Evolutionary conservation across 2,888 invertebrate genomes (phyloP).

Genomic region (Chloromyia formosa): DNA sequence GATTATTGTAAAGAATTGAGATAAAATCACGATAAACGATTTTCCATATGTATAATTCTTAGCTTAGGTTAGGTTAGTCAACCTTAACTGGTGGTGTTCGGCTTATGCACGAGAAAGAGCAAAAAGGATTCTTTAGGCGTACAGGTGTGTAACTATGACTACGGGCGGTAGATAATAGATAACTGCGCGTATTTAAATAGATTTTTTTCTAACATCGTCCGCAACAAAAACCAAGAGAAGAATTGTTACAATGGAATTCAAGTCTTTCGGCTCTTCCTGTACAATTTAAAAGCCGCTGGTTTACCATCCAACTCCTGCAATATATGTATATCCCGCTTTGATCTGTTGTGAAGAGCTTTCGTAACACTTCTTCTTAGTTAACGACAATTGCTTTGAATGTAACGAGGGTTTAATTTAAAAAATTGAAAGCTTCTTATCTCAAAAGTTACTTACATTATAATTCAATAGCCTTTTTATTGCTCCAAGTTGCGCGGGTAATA

Average conservation of each 20-base stretch:
- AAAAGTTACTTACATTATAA: constrained; percentile 16
- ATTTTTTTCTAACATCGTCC: neutral
- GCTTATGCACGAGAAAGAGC: neutral
- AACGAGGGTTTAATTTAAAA: constrained; percentile 30
- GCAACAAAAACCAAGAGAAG: neutral
- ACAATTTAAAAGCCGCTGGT: too few species aligned
- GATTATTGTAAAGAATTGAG: constrained; percentile 45
- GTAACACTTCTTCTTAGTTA: constrained; percentile 12
- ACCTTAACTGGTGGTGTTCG: neutral
- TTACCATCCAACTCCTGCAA: neutral
- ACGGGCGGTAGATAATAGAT: neutral
- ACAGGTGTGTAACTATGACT: neutral
- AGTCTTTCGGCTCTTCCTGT: too few species aligned
- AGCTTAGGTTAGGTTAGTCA: neutral
- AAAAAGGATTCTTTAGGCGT: neutral
- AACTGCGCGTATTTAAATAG: neutral
- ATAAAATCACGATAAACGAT: constrained; percentile 46
- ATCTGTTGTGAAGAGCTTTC: constrained; percentile 17
- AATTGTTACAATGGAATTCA: neutral
- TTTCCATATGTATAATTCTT: constrained; percentile 42
- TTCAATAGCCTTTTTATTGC: constrained; percentile 34
- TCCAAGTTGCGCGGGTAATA: neutral
- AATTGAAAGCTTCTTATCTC: constrained; percentile 30
- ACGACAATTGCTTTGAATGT: constrained; percentile 10
- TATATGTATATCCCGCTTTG: constrained; percentile 19